These are phyloP conservation scores for Steinernema scapterisci DNA, from an alignment of 2,888 invertebrate species.

Conservation along the genomic window DNA sequence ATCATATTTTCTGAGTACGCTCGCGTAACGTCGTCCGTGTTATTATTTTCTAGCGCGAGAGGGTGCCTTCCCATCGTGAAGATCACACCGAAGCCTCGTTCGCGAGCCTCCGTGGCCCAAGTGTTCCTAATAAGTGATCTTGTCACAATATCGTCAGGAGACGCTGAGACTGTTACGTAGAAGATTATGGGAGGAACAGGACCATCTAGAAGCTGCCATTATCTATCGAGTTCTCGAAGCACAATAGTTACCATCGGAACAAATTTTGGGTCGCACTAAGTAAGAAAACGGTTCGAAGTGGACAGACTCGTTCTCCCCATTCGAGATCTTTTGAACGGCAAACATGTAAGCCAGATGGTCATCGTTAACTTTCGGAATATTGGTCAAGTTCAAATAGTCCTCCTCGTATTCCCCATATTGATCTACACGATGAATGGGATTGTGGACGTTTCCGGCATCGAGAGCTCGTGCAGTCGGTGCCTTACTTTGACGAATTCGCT, in stretches of 20 bases:
- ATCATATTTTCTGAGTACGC: neutral
- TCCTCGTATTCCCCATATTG: too few relatives aligned
- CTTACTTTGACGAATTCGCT: neutral
- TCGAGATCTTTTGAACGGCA: conserved; percentile 6
- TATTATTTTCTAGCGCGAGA: neutral
- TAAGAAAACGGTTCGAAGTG: conserved; percentile 25
- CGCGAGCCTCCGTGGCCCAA: neutral
- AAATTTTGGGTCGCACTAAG: neutral
- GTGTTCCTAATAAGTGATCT: conserved; percentile 19
- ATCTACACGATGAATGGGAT: neutral
- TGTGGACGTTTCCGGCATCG: neutral
- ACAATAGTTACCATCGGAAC: neutral
- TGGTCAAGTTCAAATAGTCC: neutral
- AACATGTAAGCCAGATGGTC: neutral
- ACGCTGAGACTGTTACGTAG: neutral
- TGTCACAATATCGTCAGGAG: conserved; percentile 8
- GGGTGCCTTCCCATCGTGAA: conserved; percentile 10
- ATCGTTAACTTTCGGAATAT: neutral
- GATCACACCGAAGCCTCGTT: neutral
- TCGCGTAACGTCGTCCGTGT: neutral
- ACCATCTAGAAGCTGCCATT: neutral
- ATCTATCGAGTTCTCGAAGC: neutral
- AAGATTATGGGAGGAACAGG: conserved; percentile 13
- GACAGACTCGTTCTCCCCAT: neutral
- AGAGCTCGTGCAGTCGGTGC: neutral